Base-by-base conservation (phyloP, 2,113 vertebrate genomes). In the Lagopus muta region DNA sequence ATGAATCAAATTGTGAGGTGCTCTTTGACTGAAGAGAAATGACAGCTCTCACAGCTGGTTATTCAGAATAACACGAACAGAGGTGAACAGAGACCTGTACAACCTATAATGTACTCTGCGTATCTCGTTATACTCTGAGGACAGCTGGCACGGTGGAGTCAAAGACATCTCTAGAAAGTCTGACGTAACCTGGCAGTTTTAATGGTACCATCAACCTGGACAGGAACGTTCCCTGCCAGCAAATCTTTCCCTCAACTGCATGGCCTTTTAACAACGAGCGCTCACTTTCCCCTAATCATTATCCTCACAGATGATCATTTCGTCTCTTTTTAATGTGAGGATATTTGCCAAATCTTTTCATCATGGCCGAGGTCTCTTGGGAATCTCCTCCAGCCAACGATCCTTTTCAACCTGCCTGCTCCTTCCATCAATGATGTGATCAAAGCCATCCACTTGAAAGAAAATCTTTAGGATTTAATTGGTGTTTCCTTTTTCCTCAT, bases 381-480 rank as follows among this genome's bases (percentile, higher is more conserved):
- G 89, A 92, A 67, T 45, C 52, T 88, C 67, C 45, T 94, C 87
- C 61, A 90, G 73, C 43, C 88, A 88, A 13, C 42, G 82, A 91
- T 92, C 60, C 82, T 90, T 92, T 94, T 77, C 76, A 91, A 75
- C 77, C 76, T 81, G 65, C 70, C 54, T 91, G 38, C 47, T 86
- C 52, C 65, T 77, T 89, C 79, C 90, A 69, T 78, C 76, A 86
- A 11, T 78, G 50, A 28, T 85, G 72, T 92, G 83, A 96, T 94
- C 92, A 96, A 96, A 96, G 92, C 80, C 82, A 75, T 34, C 25
- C 36, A 45, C 86, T 94, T 95, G 86, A 97, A 96, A 93, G 78
- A 81, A 92, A 94, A 94, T 57, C 90, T 91, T 86, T 81, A 88
- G 78, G 43, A 80, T 86, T 94, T 89, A 93, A 92, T 86, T 86